Conservation (phyloP, 2,888 invertebrate genomes). For the Drymonia ruficornis region DNA sequence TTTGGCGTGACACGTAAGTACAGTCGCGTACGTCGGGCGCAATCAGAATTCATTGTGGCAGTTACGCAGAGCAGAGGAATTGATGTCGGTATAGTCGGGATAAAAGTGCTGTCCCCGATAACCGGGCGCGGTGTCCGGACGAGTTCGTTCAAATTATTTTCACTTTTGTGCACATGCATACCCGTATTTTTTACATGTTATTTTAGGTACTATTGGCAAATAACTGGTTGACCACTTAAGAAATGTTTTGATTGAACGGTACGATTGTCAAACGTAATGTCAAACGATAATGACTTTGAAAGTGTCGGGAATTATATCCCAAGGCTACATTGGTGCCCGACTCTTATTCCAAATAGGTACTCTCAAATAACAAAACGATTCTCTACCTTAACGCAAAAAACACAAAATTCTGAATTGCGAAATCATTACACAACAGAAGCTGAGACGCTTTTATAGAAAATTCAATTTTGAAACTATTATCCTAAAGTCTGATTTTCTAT, state of each 20-base stretch:
- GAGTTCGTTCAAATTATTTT: neutral
- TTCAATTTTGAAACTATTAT: constrained; percentile 39
- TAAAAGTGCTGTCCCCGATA: neutral
- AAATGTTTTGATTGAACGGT: no score
- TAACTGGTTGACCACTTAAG: no score
- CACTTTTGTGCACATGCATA: neutral
- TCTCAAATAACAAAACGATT: neutral
- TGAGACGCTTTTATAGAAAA: constrained; percentile 37
- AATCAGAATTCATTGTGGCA: constrained; percentile 4
- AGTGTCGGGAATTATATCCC: no score
- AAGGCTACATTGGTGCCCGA: no score
- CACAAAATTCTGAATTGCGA: constrained; percentile 35
- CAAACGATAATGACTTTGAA: no score
- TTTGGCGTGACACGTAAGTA: neutral
- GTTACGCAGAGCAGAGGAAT: neutral
- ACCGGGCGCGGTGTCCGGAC: constrained; percentile 1
- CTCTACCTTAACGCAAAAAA: constrained; percentile 6
- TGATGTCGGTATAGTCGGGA: neutral
- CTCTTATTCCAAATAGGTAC: no score
- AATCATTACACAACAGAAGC: constrained; percentile 36
- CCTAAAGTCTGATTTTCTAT: constrained; percentile 32
- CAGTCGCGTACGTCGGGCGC: neutral
- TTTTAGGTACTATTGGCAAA: no score
- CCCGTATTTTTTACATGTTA: no score
- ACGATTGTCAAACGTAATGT: no score